These are phyloP conservation scores for Lithobates sylvaticus DNA, from an alignment of 2,797 vertebrate species.

Conservation along the genomic window DNA sequence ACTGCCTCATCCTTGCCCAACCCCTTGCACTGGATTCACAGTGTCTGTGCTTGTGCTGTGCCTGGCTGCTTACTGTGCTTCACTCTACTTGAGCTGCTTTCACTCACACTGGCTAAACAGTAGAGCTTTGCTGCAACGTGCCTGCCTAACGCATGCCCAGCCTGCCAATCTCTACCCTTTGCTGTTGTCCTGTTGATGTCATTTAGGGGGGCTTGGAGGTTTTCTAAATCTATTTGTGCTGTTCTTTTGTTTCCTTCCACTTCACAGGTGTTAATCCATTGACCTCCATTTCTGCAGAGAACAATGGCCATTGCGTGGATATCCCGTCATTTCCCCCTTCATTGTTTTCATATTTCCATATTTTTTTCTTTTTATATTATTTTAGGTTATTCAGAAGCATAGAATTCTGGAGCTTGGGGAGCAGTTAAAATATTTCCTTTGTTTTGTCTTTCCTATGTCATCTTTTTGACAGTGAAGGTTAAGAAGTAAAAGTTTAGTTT, in stretches of 20 bases:
- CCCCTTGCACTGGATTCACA: conserved; percentile 51
- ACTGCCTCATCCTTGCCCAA: conserved; percentile 49
- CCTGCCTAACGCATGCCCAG: conserved; percentile 51
- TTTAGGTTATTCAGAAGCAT: conserved; percentile 17
- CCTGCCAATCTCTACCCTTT: not conserved
- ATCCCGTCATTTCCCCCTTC: conserved; percentile 48
- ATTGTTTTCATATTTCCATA: conserved; percentile 57
- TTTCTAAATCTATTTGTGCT: conserved; percentile 41
- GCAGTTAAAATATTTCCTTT: conserved; percentile 10
- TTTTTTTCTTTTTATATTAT: conserved; percentile 28
- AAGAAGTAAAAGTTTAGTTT: not conserved
- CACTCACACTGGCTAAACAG: not conserved
- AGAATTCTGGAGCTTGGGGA: conserved; percentile 29
- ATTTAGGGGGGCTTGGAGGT: conserved; percentile 10
- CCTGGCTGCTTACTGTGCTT: conserved; percentile 67
- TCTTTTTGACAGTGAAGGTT: conserved; percentile 7
- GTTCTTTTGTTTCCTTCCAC: conserved; percentile 53
- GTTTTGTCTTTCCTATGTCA: conserved; percentile 13
- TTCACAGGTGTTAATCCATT: conserved; percentile 53
- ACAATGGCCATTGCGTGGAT: conserved; percentile 56
- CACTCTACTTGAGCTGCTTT: not conserved
- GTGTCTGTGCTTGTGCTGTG: conserved; percentile 66
- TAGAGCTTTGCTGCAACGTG: conserved; percentile 10
- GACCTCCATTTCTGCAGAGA: conserved; percentile 59
- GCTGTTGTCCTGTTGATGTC: conserved; percentile 27